Evolutionary conservation across 2,113 vertebrate species (phyloP).

Genomic region (Tyto alba): DNA sequence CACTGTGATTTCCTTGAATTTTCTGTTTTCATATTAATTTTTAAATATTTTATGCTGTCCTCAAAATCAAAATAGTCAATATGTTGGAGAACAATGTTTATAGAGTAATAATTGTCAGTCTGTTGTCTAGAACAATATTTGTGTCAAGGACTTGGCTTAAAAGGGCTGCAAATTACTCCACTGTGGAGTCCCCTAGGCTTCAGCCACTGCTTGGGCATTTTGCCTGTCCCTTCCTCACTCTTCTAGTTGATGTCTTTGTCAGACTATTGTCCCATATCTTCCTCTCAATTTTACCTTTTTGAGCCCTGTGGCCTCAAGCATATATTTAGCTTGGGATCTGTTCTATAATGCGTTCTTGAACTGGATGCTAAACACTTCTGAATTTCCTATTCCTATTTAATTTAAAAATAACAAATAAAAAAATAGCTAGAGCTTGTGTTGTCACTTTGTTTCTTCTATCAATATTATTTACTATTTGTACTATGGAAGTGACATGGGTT

Average conservation of each 20-base stretch:
- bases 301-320: background rate
- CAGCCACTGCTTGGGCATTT: background rate
- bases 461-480: background rate
- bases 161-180: background rate
- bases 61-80: background rate
- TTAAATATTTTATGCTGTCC: background rate
- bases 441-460: background rate
- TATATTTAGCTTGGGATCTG: background rate
- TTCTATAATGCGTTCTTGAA: background rate
- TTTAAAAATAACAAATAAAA: background rate
- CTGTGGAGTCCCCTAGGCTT: background rate
- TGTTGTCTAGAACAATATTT: background rate
- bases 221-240: background rate
- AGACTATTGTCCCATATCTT: background rate
- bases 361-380: background rate
- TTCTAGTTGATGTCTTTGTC: background rate
- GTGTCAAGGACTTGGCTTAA: background rate
- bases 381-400: background rate
- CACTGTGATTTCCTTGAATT: background rate
- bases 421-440: background rate
- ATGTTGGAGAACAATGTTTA: background rate
- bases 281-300: background rate
- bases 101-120: background rate
- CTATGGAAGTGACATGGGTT: rapidly evolving
- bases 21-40: background rate